Evolutionary conservation across 2,888 invertebrate genomes (phyloP).

Genomic region (Tachina lurida): DNA sequence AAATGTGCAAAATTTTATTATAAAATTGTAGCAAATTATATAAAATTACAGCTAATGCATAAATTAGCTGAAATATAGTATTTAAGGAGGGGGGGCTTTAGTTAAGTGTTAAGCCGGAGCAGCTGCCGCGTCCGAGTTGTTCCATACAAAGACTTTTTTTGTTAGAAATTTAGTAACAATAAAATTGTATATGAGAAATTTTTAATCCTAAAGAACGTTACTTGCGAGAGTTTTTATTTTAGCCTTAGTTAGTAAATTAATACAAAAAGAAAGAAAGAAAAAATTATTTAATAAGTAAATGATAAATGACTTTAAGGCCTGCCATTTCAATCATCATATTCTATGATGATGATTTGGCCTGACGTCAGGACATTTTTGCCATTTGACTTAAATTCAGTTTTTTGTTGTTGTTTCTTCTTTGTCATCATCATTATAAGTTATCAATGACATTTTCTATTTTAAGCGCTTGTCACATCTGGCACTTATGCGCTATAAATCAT

Average conservation of each 20-base stretch:
- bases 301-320: slow-evolving; percentile 50
- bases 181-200: slow-evolving; percentile 21
- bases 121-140: slow-evolving; percentile 29
- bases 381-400: slow-evolving; percentile 48
- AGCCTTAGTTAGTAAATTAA: background rate
- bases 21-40: slow-evolving; percentile 50
- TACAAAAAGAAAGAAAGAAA: background rate
- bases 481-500: slow-evolving; percentile 72
- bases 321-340: slow-evolving; percentile 36
- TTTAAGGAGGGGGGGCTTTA: background rate
- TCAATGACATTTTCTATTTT: slow-evolving; percentile 66
- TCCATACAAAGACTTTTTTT: slow-evolving; percentile 6
- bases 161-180: background rate
- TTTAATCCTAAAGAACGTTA: slow-evolving; percentile 45
- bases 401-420: background rate
- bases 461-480: slow-evolving; percentile 73
- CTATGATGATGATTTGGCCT: background rate
- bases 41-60: slow-evolving; percentile 38
- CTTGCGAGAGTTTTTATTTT: background rate
- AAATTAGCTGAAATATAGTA: slow-evolving; percentile 9
- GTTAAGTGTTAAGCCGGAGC: slow-evolving; percentile 32
- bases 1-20: slow-evolving; percentile 54
- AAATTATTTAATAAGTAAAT: slow-evolving; percentile 45
- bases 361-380: slow-evolving; percentile 26
- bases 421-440: slow-evolving; percentile 43